Evolutionary conservation across 2,888 invertebrate genomes (phyloP), one percentile per base, ranked within the genome.

Genomic region (Falcaria lacertinaria): DNA sequence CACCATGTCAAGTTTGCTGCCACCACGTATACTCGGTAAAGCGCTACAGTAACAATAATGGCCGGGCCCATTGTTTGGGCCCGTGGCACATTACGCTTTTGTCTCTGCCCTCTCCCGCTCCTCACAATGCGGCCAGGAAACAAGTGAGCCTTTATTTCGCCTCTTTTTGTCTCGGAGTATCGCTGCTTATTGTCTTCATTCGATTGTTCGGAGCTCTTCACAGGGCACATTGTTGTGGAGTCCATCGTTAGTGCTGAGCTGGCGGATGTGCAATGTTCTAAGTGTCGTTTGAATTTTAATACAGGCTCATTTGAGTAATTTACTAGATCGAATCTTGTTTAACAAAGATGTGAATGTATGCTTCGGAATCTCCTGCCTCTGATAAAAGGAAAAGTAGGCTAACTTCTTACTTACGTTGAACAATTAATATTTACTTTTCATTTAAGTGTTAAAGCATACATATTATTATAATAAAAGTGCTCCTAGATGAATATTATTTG

Each of bases 121-220:
- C 86, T 88, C 85, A 89, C 89, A 89, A 89, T 89, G 88, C 88
- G 88, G 89, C 88, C 87, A 89, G 89, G 88, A 89, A 89, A 89
- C 89, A 89, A 89, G 89, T 89, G 89, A 89, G 89, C 89, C 89
- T 90, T 89, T 90, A 89, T 89, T 90, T 89, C 88, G 89, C 87
- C 86, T 88, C 89, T 90, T 90, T 90, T 90, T 90, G 90, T 90
- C 89, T 89, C 89, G 84, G 89, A 90, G 89, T 90, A 89, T 89
- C 90, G 89, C 87, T 89, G 89, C 87, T 89, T 89, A 90, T 90
- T 90, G 90, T 90, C 89, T 90, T 89, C 90, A 89, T 89, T 89
- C 89, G 90, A 90, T 90, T 90, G 90, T 90, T 89, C 89, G 86
- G 81, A 77, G 84, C 88, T 89, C 88, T 87, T 87, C 87, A 84